Evolutionary conservation across 2,888 invertebrate species (phyloP).

Genomic region (Amblyjoppa proteus): DNA sequence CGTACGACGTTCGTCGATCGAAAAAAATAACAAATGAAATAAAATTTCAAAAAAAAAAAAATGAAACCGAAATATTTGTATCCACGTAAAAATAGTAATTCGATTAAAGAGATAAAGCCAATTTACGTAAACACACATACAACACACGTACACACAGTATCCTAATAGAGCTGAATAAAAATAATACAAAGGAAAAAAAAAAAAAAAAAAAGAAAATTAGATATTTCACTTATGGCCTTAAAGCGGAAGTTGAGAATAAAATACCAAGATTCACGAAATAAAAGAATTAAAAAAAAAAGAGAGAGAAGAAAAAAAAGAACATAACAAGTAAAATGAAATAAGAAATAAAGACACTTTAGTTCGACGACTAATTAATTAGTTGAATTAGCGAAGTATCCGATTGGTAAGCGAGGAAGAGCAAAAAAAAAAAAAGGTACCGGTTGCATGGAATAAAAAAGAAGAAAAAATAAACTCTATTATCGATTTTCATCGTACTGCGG

Average conservation of each 20-base stretch:
- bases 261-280: conserved; percentile 63
- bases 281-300: conserved; percentile 43
- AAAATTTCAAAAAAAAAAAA: not conserved
- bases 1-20: not conserved
- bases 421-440: conserved; percentile 72
- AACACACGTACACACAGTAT: conserved; percentile 49
- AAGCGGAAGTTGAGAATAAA: conserved; percentile 73
- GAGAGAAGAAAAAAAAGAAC: conserved; percentile 49
- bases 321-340: conserved; percentile 42
- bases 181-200: conserved; percentile 50
- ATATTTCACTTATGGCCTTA: conserved; percentile 83
- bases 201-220: conserved; percentile 73
- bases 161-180: conserved; percentile 67
- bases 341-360: conserved; percentile 64
- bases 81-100: conserved; percentile 6
- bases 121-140: conserved; percentile 73
- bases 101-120: conserved; percentile 50
- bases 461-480: conserved; percentile 33
- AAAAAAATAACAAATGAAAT: not conserved
- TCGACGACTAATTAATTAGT: conserved; percentile 71
- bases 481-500: conserved; percentile 56
- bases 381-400: conserved; percentile 70
- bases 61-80: not conserved
- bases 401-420: conserved; percentile 28
- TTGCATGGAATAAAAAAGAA: conserved; percentile 68